phyloP scores from a whole-genome alignment of 2,113 vertebrate species.

The Oplegnathus fasciatus region DNA sequence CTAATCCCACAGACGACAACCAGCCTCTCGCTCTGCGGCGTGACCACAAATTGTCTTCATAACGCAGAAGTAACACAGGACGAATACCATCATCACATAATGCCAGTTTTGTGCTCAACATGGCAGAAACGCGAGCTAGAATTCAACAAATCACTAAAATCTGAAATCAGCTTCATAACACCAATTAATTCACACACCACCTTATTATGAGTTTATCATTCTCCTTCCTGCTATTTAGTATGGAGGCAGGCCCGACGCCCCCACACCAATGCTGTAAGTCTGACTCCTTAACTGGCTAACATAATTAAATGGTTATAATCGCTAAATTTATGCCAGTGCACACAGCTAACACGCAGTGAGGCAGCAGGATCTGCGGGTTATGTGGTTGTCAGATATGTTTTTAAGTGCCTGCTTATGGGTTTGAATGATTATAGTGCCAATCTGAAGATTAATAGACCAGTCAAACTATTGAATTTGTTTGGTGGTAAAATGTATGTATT shows the following conservation, averaged over 20 bases:
- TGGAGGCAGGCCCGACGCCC: not conserved
- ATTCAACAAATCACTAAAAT: not conserved
- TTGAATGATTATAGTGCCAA: not conserved
- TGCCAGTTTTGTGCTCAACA: conserved; percentile 10
- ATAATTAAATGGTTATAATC: conserved; percentile 50
- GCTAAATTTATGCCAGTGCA: conserved; percentile 52
- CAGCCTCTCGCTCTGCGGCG: conserved; percentile 40
- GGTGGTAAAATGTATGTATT: not conserved
- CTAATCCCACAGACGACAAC: conserved; percentile 68
- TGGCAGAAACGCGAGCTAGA: not conserved
- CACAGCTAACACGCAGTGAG: conserved; percentile 3
- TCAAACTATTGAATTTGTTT: not conserved
- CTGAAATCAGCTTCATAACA: not conserved
- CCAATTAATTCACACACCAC: not conserved
- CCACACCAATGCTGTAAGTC: conserved; percentile 18
- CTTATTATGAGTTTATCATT: not conserved
- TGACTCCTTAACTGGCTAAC: conserved; percentile 9
- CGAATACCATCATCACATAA: not conserved
- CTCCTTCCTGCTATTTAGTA: not conserved
- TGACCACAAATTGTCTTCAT: conserved; percentile 42
- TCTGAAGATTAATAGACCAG: conserved; percentile 1
- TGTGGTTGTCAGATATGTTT: conserved; percentile 30
- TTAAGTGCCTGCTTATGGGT: conserved; percentile 27
- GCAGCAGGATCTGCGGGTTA: not conserved
- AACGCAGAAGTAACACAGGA: conserved; percentile 19